These are phyloP conservation scores for Cinclus mexicanus DNA, from an alignment of 2,113 vertebrate species.

Conservation along the genomic window DNA sequence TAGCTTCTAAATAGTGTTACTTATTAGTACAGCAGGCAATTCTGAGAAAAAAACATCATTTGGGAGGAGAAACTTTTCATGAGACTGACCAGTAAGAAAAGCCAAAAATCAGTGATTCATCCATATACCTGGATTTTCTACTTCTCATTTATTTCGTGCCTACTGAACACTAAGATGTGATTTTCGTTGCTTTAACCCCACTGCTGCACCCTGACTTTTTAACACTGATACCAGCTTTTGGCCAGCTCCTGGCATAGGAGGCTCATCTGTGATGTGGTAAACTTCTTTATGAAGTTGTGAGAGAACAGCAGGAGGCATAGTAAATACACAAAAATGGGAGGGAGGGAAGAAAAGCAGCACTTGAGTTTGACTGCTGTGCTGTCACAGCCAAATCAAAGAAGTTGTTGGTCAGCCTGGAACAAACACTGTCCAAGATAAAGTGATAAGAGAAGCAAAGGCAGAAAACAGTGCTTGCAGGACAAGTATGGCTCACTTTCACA, in stretches of 20 bases:
- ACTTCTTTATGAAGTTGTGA: not conserved
- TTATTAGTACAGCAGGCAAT: not conserved
- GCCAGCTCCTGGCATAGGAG: not conserved
- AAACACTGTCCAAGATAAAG: not conserved
- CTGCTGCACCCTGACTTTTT: not conserved
- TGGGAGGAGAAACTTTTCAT: not conserved
- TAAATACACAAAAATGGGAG: not conserved
- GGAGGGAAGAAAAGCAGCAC: not conserved
- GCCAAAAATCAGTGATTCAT: not conserved
- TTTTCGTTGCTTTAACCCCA: not conserved
- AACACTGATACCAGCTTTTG: not conserved
- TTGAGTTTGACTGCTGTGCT: not conserved
- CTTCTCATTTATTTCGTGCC: not conserved
- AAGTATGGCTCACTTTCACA: fast-evolving
- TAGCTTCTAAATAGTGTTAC: not conserved
- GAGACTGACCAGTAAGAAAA: not conserved
- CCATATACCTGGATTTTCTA: not conserved
- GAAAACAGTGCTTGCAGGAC: not conserved
- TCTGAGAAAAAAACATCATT: not conserved
- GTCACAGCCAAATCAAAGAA: not conserved
- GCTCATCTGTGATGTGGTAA: not conserved
- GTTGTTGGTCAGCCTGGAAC: not conserved
- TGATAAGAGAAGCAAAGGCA: not conserved
- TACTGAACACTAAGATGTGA: not conserved
- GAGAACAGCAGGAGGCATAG: not conserved